A percentile compares a stretch with the other conserved stretches of the same genome.
Evolutionary conservation across 2,113 vertebrate species (phyloP).

Genomic region (Anhinga anhinga): DNA sequence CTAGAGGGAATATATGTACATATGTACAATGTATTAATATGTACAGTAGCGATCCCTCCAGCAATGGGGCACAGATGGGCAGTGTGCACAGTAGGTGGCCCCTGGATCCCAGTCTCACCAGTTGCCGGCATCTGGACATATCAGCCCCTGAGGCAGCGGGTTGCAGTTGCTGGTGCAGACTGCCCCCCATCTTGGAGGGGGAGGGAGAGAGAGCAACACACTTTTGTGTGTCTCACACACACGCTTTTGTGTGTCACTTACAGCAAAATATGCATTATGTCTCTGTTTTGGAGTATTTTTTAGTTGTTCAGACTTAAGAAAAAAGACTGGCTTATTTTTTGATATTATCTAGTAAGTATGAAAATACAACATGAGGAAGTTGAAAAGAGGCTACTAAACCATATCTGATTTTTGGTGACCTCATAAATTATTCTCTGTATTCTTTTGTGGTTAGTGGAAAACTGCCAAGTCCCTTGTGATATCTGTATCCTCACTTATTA

Average conservation of each 20-base stretch:
- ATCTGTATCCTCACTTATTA: background rate
- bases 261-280: background rate
- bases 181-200: background rate
- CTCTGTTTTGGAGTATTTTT: background rate
- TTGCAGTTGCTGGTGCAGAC: background rate
- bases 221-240: too few species aligned
- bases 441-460: background rate
- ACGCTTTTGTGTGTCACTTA: background rate
- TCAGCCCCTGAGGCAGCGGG: accelerated
- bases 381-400: background rate
- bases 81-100: accelerated
- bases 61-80: background rate
- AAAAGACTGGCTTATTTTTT: background rate
- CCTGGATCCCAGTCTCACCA: background rate
- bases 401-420: background rate
- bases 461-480: background rate
- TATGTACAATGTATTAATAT: background rate
- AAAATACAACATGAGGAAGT: background rate
- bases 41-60: background rate
- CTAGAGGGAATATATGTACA: background rate
- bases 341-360: background rate
- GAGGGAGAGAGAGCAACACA: too few species aligned
- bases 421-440: background rate
- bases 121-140: background rate
- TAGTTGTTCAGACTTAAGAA: background rate